Percentiles rank a stretch among this genome's conserved stretches.
Conservation (phyloP, 1,140 invertebrate species). For the Nephila pilipes region DNA sequence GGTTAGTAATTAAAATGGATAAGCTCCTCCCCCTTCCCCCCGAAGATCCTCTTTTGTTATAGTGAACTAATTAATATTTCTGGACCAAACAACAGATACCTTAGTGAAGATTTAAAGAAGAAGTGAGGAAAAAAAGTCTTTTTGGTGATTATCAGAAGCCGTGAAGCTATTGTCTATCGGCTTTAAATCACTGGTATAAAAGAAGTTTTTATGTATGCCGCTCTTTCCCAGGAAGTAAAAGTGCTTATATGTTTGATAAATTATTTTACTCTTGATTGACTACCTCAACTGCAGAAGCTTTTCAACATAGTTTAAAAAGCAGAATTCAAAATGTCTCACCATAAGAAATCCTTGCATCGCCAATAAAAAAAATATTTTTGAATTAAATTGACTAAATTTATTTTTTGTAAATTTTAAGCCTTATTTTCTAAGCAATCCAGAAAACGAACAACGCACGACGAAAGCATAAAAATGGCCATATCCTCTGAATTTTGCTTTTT, state of each 20-base stretch:
- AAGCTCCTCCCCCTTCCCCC: conserved; percentile 59
- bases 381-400: no score
- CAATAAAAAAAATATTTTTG: no score
- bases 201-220: conserved; percentile 43
- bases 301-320: neutral
- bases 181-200: conserved; percentile 70
- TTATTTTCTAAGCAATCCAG: no score
- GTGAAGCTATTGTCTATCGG: conserved; percentile 74
- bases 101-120: conserved; percentile 68
- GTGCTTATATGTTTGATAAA: conserved; percentile 62
- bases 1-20: conserved; percentile 77
- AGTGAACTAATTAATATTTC: conserved; percentile 74
- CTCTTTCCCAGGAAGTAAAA: conserved; percentile 45
- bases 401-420: no score
- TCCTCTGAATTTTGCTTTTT: no score
- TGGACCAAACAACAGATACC: conserved; percentile 68
- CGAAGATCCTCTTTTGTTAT: conserved; percentile 58
- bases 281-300: neutral
- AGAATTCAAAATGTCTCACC: neutral
- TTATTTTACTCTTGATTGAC: conserved; percentile 54
- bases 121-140: conserved; percentile 60
- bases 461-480: no score
- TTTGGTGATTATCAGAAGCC: conserved; percentile 69
- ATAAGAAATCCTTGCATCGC: no score
- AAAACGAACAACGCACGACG: no score